Evolutionary conservation across 2,797 vertebrate genomes (phyloP), one percentile per base, ranked within the genome.

Genomic region (Myotis vivesi): DNA sequence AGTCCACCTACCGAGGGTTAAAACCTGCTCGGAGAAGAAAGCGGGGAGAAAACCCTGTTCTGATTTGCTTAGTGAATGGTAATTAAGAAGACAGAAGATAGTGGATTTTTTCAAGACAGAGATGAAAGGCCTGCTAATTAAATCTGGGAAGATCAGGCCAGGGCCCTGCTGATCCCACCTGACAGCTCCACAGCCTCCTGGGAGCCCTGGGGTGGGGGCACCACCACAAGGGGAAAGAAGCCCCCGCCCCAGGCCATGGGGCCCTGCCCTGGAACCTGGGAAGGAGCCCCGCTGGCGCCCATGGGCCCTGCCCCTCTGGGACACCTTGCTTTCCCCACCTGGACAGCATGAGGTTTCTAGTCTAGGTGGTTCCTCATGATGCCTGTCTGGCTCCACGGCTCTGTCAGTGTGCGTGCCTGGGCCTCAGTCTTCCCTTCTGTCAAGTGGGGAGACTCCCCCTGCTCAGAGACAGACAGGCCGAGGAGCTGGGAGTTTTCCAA

Each of bases 41-140:
- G 95, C 94, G 97, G 95, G 81, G 91, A 76, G 62, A 44, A 55
- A 94, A 44, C 20, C 66, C 64, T 75, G 89, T 96, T 98, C 97
- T 98, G 98, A 98, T 98, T 98, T 98, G 97, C 98, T 98, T 98
- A 98, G 98, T 98, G 98, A 98, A 98, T 97, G 95, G 97, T 98
- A 98, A 98, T 98, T 98, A 98, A 98, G 98, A 97, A 98, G 98
- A 98, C 98, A 98, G 98, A 98, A 98, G 98, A 98, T 93, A 98
- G 97, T 96, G 97, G 97, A 98, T 98, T 98, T 98, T 98, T 98
- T 97, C 97, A 98, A 98, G 98, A 97, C 96, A 98, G 95, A 98
- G 97, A 98, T 98, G 98, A 98, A 98, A 98, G 98, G 98, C 93
- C 97, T 0, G 81, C 97, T 98, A 98, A 99, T 98, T 98, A 98